Conservation (phyloP, 2,113 vertebrate genomes). For the Gavia stellata region DNA sequence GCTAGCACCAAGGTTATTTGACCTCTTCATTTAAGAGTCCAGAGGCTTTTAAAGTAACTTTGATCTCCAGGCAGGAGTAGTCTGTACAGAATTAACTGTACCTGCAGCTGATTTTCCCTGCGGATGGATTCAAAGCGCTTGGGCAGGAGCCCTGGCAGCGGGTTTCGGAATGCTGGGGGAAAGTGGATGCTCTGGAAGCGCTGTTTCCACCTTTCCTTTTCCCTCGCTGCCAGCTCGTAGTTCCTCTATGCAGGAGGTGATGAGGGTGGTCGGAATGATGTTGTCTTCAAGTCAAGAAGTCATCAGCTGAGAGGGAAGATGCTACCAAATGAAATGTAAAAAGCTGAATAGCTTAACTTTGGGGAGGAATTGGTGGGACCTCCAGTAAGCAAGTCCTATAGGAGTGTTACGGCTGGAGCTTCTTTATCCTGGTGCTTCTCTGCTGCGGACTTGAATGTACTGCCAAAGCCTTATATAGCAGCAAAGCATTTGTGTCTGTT, state of each 20-base stretch:
- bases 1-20: not conserved
- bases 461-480: not conserved
- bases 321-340: not conserved
- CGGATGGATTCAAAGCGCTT: not conserved
- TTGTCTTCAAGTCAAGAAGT: not conserved
- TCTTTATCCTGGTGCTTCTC: not conserved
- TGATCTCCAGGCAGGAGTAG: not conserved
- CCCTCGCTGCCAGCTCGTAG: not conserved
- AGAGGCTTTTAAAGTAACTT: not conserved
- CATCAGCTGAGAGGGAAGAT: not conserved
- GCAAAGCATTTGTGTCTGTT: not conserved
- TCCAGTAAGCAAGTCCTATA: not conserved
- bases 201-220: not conserved
- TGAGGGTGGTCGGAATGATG: not conserved
- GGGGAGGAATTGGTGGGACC: not conserved
- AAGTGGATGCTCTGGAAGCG: not conserved
- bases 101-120: not conserved
- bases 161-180: not conserved
- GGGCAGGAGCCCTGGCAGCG: accelerated
- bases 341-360: not conserved
- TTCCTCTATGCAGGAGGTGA: not conserved
- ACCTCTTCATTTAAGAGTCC: not conserved
- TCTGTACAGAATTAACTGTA: not conserved
- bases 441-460: not conserved
- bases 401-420: not conserved